A percentile compares a stretch with the other conserved stretches of the same genome.
Evolutionary conservation across 2,888 invertebrate genomes (phyloP).

Genomic region (Pachycephus smyrnensis): DNA sequence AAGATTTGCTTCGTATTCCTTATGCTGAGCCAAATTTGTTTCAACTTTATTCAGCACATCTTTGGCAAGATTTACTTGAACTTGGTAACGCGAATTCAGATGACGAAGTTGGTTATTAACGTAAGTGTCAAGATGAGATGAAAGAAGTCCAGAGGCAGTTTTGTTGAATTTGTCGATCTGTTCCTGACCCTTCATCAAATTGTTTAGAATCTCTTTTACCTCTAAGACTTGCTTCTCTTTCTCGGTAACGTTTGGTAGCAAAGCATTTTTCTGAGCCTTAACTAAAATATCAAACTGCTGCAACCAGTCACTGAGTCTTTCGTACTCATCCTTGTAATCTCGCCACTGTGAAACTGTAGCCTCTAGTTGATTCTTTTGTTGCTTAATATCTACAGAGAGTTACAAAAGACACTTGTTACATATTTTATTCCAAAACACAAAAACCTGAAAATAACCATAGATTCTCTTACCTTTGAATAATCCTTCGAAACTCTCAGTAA

Average conservation of each 20-base stretch:
- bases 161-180: slow-evolving; percentile 88
- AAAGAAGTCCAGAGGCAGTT: slow-evolving; percentile 79
- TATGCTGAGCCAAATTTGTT: slow-evolving; percentile 87
- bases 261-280: slow-evolving; percentile 88
- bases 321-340: slow-evolving; percentile 93
- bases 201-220: slow-evolving; percentile 81
- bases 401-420: slow-evolving; percentile 27
- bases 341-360: slow-evolving; percentile 86
- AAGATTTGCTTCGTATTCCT: slow-evolving; percentile 82
- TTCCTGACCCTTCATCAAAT: slow-evolving; percentile 80
- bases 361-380: slow-evolving; percentile 87
- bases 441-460: not conserved
- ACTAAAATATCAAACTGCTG: slow-evolving; percentile 92
- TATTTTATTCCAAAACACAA: not conserved
- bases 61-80: slow-evolving; percentile 87
- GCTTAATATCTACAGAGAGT: slow-evolving; percentile 75
- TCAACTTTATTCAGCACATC: slow-evolving; percentile 93
- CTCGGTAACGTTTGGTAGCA: slow-evolving; percentile 83
- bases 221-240: slow-evolving; percentile 88
- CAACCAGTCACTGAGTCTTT: slow-evolving; percentile 90
- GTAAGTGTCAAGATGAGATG: slow-evolving; percentile 88
- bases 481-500: slow-evolving; percentile 86
- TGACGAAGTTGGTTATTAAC: slow-evolving; percentile 89
- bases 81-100: slow-evolving; percentile 89
- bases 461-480: slow-evolving; percentile 75